A percentile compares a stretch with the other conserved stretches of the same genome.
Evolutionary conservation across 2,888 invertebrate species (phyloP).

Genomic region (Apotomis turbidana): DNA sequence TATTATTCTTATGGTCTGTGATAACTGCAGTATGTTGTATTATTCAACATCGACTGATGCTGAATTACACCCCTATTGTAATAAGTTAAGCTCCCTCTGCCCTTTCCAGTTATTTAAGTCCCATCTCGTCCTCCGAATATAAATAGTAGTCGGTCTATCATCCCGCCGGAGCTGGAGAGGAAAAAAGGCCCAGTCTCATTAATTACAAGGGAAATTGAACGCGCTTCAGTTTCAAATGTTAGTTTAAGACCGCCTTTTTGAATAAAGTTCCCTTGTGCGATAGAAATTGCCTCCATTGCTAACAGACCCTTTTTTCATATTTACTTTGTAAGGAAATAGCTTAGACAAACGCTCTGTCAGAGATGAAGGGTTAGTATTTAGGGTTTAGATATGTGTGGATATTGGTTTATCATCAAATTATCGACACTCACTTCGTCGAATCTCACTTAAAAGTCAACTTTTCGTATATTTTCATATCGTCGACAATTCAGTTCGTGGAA

Average conservation of each 20-base stretch:
- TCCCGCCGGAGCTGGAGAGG: conserved; percentile 10
- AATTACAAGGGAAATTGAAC: conserved; percentile 33
- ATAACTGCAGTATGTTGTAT: no score
- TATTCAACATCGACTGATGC: no score
- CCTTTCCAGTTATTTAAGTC: conserved; percentile 25
- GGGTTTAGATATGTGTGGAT: no score
- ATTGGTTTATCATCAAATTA: no score
- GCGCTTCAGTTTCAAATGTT: conserved; percentile 28
- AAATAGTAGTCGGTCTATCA: conserved; percentile 33
- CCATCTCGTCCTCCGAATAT: conserved; percentile 17
- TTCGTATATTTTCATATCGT: no score
- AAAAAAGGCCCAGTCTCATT: conserved; percentile 25
- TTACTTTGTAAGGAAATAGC: neutral
- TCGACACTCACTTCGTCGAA: no score
- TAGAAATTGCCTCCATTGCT: neutral
- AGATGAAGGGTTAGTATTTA: no score
- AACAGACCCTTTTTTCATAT: neutral
- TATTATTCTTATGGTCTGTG: no score
- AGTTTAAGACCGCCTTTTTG: conserved; percentile 14
- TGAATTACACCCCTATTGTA: neutral
- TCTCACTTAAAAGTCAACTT: no score
- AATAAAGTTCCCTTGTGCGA: conserved; percentile 21
- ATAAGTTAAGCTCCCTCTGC: conserved; percentile 7
- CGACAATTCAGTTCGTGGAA: no score
- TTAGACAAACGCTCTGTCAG: neutral